phyloP scores from a whole-genome alignment of 2,888 invertebrate species.

The Eudasyphora cyanicolor region DNA sequence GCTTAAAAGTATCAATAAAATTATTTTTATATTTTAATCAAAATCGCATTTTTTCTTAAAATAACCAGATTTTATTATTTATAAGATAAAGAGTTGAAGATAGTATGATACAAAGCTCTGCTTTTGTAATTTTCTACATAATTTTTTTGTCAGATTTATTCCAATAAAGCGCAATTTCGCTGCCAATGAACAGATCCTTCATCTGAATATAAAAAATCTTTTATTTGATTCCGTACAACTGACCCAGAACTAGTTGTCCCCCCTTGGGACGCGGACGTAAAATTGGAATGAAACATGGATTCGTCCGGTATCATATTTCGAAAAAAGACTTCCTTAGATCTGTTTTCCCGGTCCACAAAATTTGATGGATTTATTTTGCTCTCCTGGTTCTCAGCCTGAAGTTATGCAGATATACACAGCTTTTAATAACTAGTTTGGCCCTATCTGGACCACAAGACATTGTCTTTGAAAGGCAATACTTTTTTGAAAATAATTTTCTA shows the following conservation, averaged over 20 bases:
- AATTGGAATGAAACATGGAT: neutral
- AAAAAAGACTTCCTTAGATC: neutral
- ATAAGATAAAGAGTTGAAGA: too few species aligned
- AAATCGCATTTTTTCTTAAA: too few species aligned
- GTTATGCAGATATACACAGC: constrained; percentile 7
- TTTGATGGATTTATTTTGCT: neutral
- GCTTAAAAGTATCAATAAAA: too few species aligned
- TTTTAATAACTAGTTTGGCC: neutral
- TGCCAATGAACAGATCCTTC: neutral
- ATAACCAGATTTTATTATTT: too few species aligned
- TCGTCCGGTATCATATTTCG: neutral
- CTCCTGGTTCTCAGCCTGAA: neutral
- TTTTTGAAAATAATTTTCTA: constrained; percentile 13
- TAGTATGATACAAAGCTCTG: too few species aligned
- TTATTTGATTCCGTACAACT: constrained; percentile 2
- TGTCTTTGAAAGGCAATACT: constrained; percentile 13
- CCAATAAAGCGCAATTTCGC: too few species aligned
- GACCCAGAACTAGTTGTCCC: neutral
- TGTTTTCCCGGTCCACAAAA: neutral
- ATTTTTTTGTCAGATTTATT: too few species aligned
- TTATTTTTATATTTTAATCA: too few species aligned
- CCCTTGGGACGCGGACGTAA: neutral
- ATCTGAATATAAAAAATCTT: constrained; percentile 1
- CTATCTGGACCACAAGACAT: too few species aligned
- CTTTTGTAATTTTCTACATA: too few species aligned